Base-by-base conservation (phyloP, 2,888 invertebrate genomes). In the Archips xylosteana region DNA sequence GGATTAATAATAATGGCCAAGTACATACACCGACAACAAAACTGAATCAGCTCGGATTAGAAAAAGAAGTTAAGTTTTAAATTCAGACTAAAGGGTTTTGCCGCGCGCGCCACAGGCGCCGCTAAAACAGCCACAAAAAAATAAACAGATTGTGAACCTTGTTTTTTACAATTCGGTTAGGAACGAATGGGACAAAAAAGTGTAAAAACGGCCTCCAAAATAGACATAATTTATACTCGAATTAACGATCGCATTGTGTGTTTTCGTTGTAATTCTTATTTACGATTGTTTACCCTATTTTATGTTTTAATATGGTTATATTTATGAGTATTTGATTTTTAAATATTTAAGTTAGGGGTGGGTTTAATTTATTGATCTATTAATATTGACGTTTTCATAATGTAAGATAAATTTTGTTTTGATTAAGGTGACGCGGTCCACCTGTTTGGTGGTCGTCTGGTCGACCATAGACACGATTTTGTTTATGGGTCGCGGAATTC, bases 281-380 rank as follows among this genome's bases (percentile, higher is more conserved):
- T 93, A 94, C 89, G 92, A 92, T 93, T 94, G 93, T 94, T 94
- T 94, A 93, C 88, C 88, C 90, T 89, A 90, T 90, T 94, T 94
- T 94, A 93, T 94, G 94, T 94, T 94, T 94, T 93, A 94, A 94
- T 94, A 93, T 88, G 89, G 79, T 83, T 75, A 83, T 89, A 92
- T 94, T 94, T 94, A 93, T 92, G 81, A 85, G 76, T 79, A 47
- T 85, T 89, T 83, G 84, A 88, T 89, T 85, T 85, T 88, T 85
- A 78, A 85, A 88, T 88, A 88, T 91, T 83, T 78, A 74, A 80
- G 76, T 82, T 84, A 76, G 77, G 86, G 86, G 85, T 83, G 83
- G 83, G 76, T 83, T 81, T 87, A 87, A 92, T 92, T 92, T 92
- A 92, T 92, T 70, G 84, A 79, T 77, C 80, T 78, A 80, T 87